Base-by-base conservation (phyloP, 2,113 vertebrate genomes). In the Ictalurus furcatus region DNA sequence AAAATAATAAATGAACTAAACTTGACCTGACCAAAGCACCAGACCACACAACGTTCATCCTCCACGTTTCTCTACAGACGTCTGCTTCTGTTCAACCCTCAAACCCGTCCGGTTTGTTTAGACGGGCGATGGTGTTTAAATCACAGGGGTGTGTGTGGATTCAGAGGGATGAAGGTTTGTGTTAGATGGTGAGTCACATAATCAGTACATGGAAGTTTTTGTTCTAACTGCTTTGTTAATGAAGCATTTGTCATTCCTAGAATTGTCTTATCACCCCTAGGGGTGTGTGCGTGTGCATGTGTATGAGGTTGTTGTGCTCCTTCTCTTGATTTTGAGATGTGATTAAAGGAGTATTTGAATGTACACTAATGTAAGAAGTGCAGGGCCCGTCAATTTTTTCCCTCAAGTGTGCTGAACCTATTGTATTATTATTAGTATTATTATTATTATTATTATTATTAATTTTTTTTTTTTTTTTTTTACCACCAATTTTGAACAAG, bases 21-120 rank as follows among this genome's bases (percentile, higher is more conserved):
- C 86, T 87, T 83, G 71, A 37, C n/a, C 30, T 80, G 71, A 81
- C 88, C 90, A 91, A 89, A 87, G 88, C 90, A 81, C 73, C 73
- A 61, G 89, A 89, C 80, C 90, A 88, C 63, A 65, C 48, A 19
- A 65, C 7, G 7, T 73, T 86, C 80, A 65, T 84, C 63, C 73
- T 81, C 69, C 84, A 56, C 28, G 12, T 28, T 74, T 82, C 76
- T 88, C 12, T 59, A 19, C 40, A 89, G 79, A 86, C 74, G 12
- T 82, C 16, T 65, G 59, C 21, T 85, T 37, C 59, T 54, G 44
- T 44, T 34, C 23, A 28, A 25, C 81, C 34, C 17, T 40, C 30
- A 1, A 4, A 12, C 34, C 52, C 11, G 21, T 65, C 58, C 16
- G 30, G 34, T 59, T 88, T 37, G 48, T 52, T 69, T 16, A 28